Percentiles rank a stretch among this genome's conserved stretches.
Evolutionary conservation across 37 sponge, comb jelly and placozoan genomes (phyloP).

Genomic region (Bolinopsis microptera): DNA sequence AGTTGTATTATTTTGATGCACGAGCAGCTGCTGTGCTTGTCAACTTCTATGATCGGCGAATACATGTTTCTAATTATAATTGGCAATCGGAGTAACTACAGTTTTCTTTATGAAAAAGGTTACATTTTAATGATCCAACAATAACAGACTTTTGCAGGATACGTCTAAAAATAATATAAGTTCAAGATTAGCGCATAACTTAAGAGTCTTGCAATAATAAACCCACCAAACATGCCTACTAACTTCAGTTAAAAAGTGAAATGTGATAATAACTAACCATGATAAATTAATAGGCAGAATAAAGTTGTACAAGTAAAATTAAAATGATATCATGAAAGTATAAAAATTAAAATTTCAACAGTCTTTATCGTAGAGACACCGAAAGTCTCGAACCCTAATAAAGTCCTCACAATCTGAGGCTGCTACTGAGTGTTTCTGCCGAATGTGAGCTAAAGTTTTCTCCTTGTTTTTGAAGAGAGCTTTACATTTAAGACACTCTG

Average conservation of each 20-base stretch:
- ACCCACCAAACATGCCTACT: neutral
- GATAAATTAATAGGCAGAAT: neutral
- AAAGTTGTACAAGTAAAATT: neutral
- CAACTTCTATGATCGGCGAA: too few species aligned
- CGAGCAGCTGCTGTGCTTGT: too few species aligned
- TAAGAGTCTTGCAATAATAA: neutral
- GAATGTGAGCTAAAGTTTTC: neutral
- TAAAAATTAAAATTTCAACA: neutral
- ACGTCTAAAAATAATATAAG: too few species aligned
- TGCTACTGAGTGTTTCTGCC: neutral
- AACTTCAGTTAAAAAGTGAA: neutral
- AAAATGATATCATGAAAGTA: neutral
- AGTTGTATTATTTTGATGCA: too few species aligned
- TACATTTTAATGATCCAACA: too few species aligned
- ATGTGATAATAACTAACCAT: neutral
- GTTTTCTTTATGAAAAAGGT: too few species aligned
- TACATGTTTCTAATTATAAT: too few species aligned
- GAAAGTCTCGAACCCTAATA: neutral
- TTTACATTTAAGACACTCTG: neutral
- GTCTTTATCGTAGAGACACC: neutral
- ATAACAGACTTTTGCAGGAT: too few species aligned
- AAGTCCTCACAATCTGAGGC: neutral
- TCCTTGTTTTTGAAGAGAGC: neutral
- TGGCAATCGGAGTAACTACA: too few species aligned
- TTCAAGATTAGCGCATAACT: too few species aligned